Conservation (phyloP, 2,888 invertebrate species). For the Rapana venosa region DNA sequence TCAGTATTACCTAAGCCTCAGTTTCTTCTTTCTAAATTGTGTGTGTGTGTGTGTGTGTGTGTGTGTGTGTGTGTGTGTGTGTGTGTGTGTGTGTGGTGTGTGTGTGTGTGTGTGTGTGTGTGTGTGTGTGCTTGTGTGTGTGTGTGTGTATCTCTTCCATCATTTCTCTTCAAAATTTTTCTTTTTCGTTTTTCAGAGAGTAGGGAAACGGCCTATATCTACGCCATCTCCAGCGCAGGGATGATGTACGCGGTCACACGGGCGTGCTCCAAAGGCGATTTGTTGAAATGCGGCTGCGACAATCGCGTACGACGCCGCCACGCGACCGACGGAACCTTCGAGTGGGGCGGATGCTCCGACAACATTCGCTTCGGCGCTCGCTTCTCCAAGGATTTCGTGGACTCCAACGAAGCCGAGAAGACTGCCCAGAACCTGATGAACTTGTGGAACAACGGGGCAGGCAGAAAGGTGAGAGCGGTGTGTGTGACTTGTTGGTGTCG, state of each 20-base stretch:
- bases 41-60: neutral
- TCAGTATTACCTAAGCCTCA: too few species aligned
- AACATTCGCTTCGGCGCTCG: constrained; percentile 86
- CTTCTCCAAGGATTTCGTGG: constrained; percentile 92
- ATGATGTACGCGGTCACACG: constrained; percentile 91
- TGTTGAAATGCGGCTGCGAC: constrained; percentile 93
- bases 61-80: neutral
- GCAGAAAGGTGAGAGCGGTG: constrained; percentile 85
- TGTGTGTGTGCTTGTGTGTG: neutral
- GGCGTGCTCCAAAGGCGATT: constrained; percentile 86
- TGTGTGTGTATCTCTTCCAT: neutral
- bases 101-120: neutral
- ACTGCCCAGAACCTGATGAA: constrained; percentile 90
- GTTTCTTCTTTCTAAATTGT: too few species aligned
- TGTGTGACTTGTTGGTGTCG: neutral
- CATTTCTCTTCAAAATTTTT: neutral
- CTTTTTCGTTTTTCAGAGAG: constrained; percentile 83
- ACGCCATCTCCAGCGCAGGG: constrained; percentile 92
- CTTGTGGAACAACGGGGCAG: constrained; percentile 94
- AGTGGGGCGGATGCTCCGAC: constrained; percentile 97
- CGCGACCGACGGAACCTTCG: constrained; percentile 84
- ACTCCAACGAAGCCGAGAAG: constrained; percentile 88
- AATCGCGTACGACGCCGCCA: constrained; percentile 84
- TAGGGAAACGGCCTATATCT: constrained; percentile 92
- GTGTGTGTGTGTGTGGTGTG: too few species aligned